Base-by-base conservation (phyloP, 2,888 invertebrate genomes). In the Leptura quadrifasciata region DNA sequence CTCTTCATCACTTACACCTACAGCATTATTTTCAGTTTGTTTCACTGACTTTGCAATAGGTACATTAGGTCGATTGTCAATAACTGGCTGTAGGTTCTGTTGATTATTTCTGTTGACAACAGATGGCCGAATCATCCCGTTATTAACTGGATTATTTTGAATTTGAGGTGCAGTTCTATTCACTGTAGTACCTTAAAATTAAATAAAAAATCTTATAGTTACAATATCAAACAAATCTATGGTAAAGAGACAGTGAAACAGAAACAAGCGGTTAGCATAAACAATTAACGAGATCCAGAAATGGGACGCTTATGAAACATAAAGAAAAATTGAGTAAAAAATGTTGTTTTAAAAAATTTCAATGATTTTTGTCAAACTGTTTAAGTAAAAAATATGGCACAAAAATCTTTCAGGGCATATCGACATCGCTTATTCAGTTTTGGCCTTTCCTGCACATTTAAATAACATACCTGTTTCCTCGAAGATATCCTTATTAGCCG, bases 1-100 rank as follows among this genome's bases (percentile, higher is more conserved):
- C 65, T 83, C 82, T 74, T 80, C 76, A 21, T 81, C 78, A 20
- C 63, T 47, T 47, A 47, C 5, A 47, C n/a, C 47, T n/a, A 47
- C 5, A 1, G n/a, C 5, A n/a, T 47, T 47, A 47, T 47, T 47
- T 5, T 12, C 2, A 12, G 1, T 39, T 39, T 47, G 47, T 5
- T n/a, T 47, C 6, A n/a, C 6, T n/a, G 47, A n/a, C 47, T 47
- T 47, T 2, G 47, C 5, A n/a, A n/a, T 47, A 3, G 47, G n/a
- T 3, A n/a, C 17, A n/a, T 6, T 12, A 47, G 47, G 5, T 47
- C 47, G 0, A n/a, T 6, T 47, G 47, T 1, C 3, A 0, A n/a
- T n/a, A n/a, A n/a, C 2, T n/a, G n/a, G 1, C 15, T 47, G 47
- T n/a, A 17, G 47, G n/a, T n/a, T 47, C 5, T 12, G n/a, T 47